Evolutionary conservation across 2,797 vertebrate species (phyloP), one percentile per base, ranked within the genome.

Genomic region (Pseudochaenichthys georgianus): DNA sequence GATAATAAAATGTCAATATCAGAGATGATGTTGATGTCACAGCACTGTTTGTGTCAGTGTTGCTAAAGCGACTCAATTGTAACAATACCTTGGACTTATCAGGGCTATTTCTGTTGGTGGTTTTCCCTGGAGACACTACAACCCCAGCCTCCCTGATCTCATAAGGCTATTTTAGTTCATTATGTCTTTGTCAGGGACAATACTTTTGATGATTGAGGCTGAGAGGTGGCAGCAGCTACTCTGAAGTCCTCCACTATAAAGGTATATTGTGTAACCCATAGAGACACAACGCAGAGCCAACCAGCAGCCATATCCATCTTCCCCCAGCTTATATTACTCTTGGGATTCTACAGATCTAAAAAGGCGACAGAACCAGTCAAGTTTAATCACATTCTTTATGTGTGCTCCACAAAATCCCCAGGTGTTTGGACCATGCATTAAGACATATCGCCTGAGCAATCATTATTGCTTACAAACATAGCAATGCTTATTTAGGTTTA

Each of bases 111-210:
- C 78, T 82, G 78, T 75, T 64, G 13, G 70, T 55, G 46, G 77
- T 81, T 75, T 79, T 58, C 83, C 65, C 77, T 17, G 23, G 73
- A 78, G 81, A 86, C 84, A 82, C 76, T 75, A 43, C 64, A 77
- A 64, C 57, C 70, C 47, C 23, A n/a, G 54, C 60, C 72, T 62
- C 79, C 52, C 80, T 76, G 84, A 90, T 90, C 88, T 91, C 82
- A 88, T 86, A 84, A 65, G 58, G 81, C 82, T 91, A 88, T 93
- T 93, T 92, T 89, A 80, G 89, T 81, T 90, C 80, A 84, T 93
- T 89, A 89, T 72, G 21, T 89, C 78, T 89, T 83, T 78, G 88
- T 82, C 88, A 85, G 62, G 13, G 57, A 70, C 80, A 53, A 67
- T 87, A 82, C 83, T 74, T 81, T 84, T 86, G 79, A 89, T 84